These are phyloP conservation scores for Acleris sparsana DNA, from an alignment of 2,888 invertebrate genomes.

Conservation along the genomic window DNA sequence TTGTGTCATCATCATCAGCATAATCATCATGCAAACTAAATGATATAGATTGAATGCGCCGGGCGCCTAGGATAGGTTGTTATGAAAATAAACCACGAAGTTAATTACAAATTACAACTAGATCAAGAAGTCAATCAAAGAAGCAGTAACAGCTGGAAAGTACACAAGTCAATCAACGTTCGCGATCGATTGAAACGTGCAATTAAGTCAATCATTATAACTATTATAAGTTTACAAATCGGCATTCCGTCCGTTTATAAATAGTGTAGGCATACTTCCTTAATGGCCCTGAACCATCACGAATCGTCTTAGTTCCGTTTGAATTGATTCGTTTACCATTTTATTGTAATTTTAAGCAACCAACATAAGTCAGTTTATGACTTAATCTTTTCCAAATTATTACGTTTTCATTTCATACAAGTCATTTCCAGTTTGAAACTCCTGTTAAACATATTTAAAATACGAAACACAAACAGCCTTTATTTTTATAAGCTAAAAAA, in stretches of 20 bases:
- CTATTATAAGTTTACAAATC: slow-evolving; percentile 26
- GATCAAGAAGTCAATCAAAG: slow-evolving; percentile 2
- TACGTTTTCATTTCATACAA: no score
- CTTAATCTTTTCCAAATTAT: neutral
- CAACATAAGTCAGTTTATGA: neutral
- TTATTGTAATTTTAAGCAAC: slow-evolving; percentile 6
- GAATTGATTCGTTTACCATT: slow-evolving; percentile 26
- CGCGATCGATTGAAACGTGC: slow-evolving; percentile 22
- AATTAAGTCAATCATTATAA: slow-evolving; percentile 29
- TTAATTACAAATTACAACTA: no score
- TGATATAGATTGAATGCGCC: no score
- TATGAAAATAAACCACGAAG: no score
- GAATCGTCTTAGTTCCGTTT: slow-evolving; percentile 28
- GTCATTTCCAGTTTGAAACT: no score
- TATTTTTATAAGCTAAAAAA: no score
- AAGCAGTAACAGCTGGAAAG: slow-evolving; percentile 13
- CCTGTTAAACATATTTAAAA: no score
- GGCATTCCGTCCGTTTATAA: slow-evolving; percentile 27
- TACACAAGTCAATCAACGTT: slow-evolving; percentile 14
- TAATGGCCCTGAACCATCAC: slow-evolving; percentile 30
- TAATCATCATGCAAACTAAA: no score
- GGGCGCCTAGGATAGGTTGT: no score
- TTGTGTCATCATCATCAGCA: no score
- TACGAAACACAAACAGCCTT: no score
- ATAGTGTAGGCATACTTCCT: slow-evolving; percentile 20